A percentile compares a stretch with the other conserved stretches of the same genome.
Evolutionary conservation across 2,113 vertebrate species (phyloP).

Genomic region (Lagenorhynchus albirostris): DNA sequence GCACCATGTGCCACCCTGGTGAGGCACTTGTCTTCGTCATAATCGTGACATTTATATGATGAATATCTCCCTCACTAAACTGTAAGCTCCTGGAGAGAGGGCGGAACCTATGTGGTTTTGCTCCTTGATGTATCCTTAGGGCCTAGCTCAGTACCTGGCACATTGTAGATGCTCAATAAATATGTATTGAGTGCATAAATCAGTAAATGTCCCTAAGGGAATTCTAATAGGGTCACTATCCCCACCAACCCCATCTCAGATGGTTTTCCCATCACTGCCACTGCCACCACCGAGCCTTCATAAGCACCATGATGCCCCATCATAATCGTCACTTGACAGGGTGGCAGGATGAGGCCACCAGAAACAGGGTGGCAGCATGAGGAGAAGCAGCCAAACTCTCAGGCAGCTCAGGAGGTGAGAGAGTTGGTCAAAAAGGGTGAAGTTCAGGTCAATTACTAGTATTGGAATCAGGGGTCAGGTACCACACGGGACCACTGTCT

Average conservation of each 20-base stretch:
- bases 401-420: neutral
- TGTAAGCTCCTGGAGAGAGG: neutral
- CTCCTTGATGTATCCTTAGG: neutral
- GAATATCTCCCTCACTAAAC: neutral
- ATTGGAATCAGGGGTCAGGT: neutral
- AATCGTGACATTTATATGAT: neutral
- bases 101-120: neutral
- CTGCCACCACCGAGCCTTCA: accelerated
- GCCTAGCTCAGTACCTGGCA: neutral
- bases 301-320: neutral
- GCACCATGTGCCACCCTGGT: no score
- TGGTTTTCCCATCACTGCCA: neutral
- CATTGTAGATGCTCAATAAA: neutral
- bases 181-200: neutral
- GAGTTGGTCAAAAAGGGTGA: neutral
- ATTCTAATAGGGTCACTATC: neutral
- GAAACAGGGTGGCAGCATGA: neutral
- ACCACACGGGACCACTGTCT: neutral
- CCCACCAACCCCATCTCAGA: neutral
- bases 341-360: neutral
- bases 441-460: neutral
- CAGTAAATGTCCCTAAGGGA: neutral
- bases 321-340: neutral
- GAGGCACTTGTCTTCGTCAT: neutral
- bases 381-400: neutral